phyloP scores from a whole-genome alignment of 2,888 invertebrate genomes.

The Amorpha juglandis region DNA sequence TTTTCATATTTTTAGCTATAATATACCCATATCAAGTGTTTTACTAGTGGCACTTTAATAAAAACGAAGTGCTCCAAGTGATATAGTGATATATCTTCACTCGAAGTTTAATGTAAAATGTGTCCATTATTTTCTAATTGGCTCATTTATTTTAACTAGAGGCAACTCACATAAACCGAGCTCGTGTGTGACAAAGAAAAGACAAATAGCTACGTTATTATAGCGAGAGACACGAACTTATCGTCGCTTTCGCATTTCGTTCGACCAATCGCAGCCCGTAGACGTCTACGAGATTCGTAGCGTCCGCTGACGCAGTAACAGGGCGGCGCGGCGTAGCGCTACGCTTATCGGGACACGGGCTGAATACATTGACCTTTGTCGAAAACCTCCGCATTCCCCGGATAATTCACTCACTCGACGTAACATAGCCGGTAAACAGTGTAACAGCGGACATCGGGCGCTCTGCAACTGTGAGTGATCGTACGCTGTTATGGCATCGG shows the following conservation, averaged over 20 bases:
- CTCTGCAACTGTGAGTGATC: constrained; percentile 1
- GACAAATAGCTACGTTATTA: constrained; percentile 45
- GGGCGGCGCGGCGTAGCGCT: constrained; percentile 71
- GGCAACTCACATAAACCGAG: constrained; percentile 46
- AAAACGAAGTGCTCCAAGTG: background rate
- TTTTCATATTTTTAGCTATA: too few species aligned
- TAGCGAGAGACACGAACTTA: constrained; percentile 49
- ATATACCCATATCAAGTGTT: background rate
- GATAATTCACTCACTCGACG: constrained; percentile 27
- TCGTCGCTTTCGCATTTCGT: constrained; percentile 46
- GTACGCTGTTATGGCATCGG: constrained; percentile 50
- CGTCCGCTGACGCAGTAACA: constrained; percentile 68
- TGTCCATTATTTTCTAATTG: constrained; percentile 42
- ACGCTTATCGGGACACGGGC: constrained; percentile 57
- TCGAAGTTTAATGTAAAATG: constrained; percentile 11
- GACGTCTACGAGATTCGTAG: constrained; percentile 77
- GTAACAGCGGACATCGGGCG: background rate
- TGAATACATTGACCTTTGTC: constrained; percentile 63
- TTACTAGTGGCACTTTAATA: background rate
- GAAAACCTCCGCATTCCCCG: constrained; percentile 57
- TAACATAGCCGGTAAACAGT: constrained; percentile 23
- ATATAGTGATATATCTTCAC: constrained; percentile 5
- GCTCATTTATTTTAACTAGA: constrained; percentile 51
- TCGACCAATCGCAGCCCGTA: constrained; percentile 70
- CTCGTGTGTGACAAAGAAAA: constrained; percentile 53